Conservation (phyloP, 2,113 vertebrate genomes). For the Elephas maximus region DNA sequence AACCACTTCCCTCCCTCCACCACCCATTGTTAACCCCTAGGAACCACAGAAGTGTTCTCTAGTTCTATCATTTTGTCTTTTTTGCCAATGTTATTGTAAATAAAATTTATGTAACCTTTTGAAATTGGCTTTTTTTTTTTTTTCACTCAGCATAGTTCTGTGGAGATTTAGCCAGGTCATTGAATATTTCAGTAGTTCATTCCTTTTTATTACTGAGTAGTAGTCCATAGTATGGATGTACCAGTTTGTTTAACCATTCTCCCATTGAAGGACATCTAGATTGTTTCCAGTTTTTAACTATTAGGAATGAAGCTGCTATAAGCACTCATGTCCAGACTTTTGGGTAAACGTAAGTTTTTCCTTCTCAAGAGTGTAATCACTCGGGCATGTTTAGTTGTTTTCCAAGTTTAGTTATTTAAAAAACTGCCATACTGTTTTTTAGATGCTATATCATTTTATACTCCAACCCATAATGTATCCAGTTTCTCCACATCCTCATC, state of each 20-base stretch:
- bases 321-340: neutral
- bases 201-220: too few relatives aligned
- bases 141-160: neutral
- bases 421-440: neutral
- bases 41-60: neutral
- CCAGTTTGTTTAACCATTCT: too few relatives aligned
- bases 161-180: neutral
- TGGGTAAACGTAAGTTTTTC: neutral
- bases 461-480: too few relatives aligned
- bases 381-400: neutral
- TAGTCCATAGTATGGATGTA: too few relatives aligned
- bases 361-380: neutral
- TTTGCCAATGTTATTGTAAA: neutral
- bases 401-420: slow-evolving; percentile 3
- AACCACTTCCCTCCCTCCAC: too few relatives aligned
- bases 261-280: too few relatives aligned
- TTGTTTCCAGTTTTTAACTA: too few relatives aligned
- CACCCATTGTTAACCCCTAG: neutral
- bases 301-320: neutral
- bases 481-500: neutral
- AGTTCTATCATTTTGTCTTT: neutral
- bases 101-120: too few relatives aligned
- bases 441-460: neutral
- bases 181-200: neutral
- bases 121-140: neutral